Percentiles rank a stretch among this genome's conserved stretches.
These are phyloP conservation scores for Steatocranus sp. DNA, from an alignment of 2,797 vertebrate genomes.

Conservation along the genomic window DNA sequence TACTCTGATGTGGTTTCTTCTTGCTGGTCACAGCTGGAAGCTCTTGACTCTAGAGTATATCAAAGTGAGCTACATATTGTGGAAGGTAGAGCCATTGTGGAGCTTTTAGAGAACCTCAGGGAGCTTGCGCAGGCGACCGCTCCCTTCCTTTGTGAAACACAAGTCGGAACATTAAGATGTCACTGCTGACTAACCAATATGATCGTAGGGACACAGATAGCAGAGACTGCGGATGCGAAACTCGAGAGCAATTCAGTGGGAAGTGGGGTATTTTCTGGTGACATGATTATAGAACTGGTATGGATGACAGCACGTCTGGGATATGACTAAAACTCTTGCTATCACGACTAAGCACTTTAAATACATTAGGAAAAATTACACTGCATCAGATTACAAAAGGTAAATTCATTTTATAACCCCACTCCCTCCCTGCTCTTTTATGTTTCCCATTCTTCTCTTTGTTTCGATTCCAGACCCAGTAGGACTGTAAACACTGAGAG, in stretches of 20 bases:
- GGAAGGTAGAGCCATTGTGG: not conserved
- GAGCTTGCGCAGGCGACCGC: conserved; percentile 24
- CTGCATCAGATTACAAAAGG: conserved; percentile 36
- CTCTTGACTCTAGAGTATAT: conserved; percentile 13
- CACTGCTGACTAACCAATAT: conserved; percentile 44
- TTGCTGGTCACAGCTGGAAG: not conserved
- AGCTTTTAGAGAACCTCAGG: conserved; percentile 26
- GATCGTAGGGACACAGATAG: conserved; percentile 28
- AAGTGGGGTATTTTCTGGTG: not conserved
- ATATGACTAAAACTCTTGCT: conserved; percentile 6
- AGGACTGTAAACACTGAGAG: not conserved
- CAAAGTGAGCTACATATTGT: conserved; percentile 18
- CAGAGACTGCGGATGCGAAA: conserved; percentile 38
- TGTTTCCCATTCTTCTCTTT: not conserved
- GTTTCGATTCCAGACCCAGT: conserved; percentile 12
- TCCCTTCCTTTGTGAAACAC: conserved; percentile 59
- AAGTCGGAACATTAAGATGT: conserved; percentile 59
- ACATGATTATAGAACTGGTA: conserved; percentile 16
- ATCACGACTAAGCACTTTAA: conserved; percentile 11
- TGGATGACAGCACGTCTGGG: conserved; percentile 20
- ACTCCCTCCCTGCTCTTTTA: not conserved
- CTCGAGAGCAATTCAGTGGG: conserved; percentile 20
- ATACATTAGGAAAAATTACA: conserved; percentile 24
- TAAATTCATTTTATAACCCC: not conserved
- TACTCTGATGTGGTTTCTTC: not conserved